Base-by-base conservation (phyloP, 1,140 invertebrate species). In the Trissolcus basalis region DNA sequence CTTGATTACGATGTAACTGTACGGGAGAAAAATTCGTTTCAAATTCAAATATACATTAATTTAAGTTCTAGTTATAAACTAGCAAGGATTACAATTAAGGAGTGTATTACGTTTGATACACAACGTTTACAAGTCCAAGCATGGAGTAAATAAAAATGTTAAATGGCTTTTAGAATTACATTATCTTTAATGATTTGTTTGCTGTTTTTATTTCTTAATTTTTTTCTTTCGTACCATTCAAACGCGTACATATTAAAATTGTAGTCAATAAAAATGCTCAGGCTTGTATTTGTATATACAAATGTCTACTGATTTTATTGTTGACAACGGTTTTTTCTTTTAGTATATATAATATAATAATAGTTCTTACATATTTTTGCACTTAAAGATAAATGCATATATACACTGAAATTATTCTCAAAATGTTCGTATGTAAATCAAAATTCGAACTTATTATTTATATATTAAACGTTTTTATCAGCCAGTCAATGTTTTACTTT, bases 281-380 rank as follows among this genome's bases (percentile, higher is more conserved):
- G 67, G 61, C 67, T 70, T 70, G 65, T 55, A 69, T 27, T 43
- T 69, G 55, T 61, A 70, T 70, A 61, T 61, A 70, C 67, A 70
- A 70, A 43, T 49, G 36, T 65, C 36, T 12, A 10, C 58, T 39
- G 48, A 50, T 39, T 12, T 7, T 48, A 53, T 16, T 35, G 35
- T 41, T 41, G 50, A 53, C 33, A 32, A 10, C 13, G 13, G 33
- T 41, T 49, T 27, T 27, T 27, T 6, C 19, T 27, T 27, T 27
- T 27, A 27, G 6, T 27, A 3, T 27, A n/a, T n/a, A n/a, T n/a
- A n/a, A n/a, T 27, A 27, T 27, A 6, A 27, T 27, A 27, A 27
- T 3, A 27, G 19, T 27, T 27, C 19, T 27, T 27, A 27, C 19
- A 27, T 27, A 27, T 27, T 27, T 27, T 27, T 27, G 19, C 19